Base-by-base conservation (phyloP, 1,140 invertebrate genomes). In the Sesamia nonagrioides region DNA sequence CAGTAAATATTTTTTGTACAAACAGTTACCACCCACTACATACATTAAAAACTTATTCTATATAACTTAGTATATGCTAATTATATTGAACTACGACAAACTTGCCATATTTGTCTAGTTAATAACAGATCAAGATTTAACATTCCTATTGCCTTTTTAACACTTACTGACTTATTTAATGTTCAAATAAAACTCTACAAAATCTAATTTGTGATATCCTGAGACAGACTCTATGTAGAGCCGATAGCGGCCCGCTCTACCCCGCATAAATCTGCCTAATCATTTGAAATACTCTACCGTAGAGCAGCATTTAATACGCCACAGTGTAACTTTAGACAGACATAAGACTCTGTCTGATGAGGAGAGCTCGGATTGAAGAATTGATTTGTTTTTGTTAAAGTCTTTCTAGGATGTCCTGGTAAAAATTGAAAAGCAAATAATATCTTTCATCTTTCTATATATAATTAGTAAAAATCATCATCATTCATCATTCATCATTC, bases 251-350 rank as follows among this genome's bases (percentile, higher is more conserved):
- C 52, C 77, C 33, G 77, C 63, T 71, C 73, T 42, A 54, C 75
- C 79, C 77, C 79, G 78, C 81, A 88, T 88, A 88, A 88, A 88
- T 87, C 87, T 82, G 76, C 83, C 77, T 88, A 88, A 88, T 88
- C 85, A 87, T 88, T 85, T 88, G 85, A 88, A 82, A 82, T 87
- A 88, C 87, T 84, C 72, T 76, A 73, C 66, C 77, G 48, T 80
- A 76, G 80, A 60, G 69, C 63, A 69, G 58, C 75, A 63, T 81
- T 82, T 84, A 86, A 82, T 84, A 83, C 75, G 78, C 48, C 33
- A 48, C 68, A 79, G 79, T 78, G 77, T 82, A 71, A 71, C 18
- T 60, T 37, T 77, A 18, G 60, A 56, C 74, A 79, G 79, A 18
- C 37, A 79, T 82, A 83, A 48, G 42, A 76, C 66, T 77, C 18